Percentiles rank a stretch among this genome's conserved stretches.
phyloP scores from a whole-genome alignment of 2,888 invertebrate species.

The Drepanosiphum platanoidis region DNA sequence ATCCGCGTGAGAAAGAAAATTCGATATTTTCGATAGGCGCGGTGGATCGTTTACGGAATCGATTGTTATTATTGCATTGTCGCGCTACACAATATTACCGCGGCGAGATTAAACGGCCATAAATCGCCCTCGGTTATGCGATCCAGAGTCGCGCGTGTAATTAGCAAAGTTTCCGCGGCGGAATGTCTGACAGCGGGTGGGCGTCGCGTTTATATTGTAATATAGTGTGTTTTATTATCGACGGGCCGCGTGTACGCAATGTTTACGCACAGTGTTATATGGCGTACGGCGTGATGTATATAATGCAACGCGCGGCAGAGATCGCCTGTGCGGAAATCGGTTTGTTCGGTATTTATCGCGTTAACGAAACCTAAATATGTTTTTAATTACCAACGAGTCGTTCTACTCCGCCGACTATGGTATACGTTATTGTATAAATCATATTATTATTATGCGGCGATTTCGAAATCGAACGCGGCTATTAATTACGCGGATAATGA shows the following conservation, averaged over 20 bases:
- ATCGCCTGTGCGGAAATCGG: not conserved
- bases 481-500: no score
- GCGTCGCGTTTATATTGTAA: not conserved
- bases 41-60: not conserved
- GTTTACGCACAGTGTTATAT: not conserved
- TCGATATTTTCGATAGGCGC: no score
- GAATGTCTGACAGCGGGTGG: not conserved
- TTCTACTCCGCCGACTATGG: not conserved
- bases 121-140: constrained; percentile 2
- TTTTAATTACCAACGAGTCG: not conserved
- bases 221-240: not conserved
- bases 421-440: no score
- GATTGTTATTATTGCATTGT: constrained; percentile 1
- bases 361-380: not conserved
- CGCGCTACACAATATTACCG: not conserved
- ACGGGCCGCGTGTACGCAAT: not conserved
- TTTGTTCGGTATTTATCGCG: not conserved
- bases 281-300: not conserved
- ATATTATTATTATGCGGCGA: no score
- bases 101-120: not conserved
- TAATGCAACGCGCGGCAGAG: not conserved
- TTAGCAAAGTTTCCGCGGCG: constrained; percentile 16
- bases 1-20: no score
- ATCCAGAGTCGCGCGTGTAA: not conserved
- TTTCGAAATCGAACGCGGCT: no score